Evolutionary conservation across 92 coral and sea anemone genomes (phyloP).

Genomic region (Virgularia gustaviana): DNA sequence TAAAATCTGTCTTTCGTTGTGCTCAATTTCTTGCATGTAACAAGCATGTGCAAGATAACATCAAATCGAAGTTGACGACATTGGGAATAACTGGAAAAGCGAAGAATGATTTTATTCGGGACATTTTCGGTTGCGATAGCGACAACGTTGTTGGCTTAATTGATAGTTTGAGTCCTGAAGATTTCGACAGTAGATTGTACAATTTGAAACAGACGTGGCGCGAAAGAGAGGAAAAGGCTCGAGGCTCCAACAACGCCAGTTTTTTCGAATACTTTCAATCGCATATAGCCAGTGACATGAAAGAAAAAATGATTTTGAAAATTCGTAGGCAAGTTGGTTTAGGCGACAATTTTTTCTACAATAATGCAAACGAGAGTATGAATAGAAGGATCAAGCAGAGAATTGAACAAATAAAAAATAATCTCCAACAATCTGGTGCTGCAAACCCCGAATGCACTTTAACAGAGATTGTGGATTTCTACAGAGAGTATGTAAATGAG

Average conservation of each 20-base stretch:
- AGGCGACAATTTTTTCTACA: constrained; percentile 32
- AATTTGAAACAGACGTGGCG: no score
- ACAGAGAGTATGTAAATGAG: neutral
- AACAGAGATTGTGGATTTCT: constrained; percentile 2
- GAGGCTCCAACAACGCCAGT: constrained; percentile 20
- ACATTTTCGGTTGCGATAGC: constrained; percentile 42
- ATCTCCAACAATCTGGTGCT: constrained; percentile 3
- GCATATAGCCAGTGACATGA: constrained; percentile 35
- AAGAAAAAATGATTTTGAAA: constrained; percentile 39
- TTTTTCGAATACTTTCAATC: constrained; percentile 17
- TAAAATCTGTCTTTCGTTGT: constrained; percentile 19
- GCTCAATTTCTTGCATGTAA: constrained; percentile 40
- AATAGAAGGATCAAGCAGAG: constrained; percentile 18
- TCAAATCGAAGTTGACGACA: constrained; percentile 18
- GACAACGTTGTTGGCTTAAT: constrained; percentile 14
- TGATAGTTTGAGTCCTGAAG: constrained; percentile 16
- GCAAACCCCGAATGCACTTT: neutral
- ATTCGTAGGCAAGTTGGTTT: constrained; percentile 9
- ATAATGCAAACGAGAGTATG: constrained; percentile 41
- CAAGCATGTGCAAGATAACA: constrained; percentile 47
- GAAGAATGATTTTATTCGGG: constrained; percentile 16
- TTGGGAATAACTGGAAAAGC: constrained; percentile 23
- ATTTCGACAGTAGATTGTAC: constrained; percentile 48
- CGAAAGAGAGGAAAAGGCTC: neutral
- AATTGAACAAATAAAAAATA: constrained; percentile 17